Evolutionary conservation across 2,888 invertebrate genomes (phyloP).

Genomic region (Antheraea assamensis): DNA sequence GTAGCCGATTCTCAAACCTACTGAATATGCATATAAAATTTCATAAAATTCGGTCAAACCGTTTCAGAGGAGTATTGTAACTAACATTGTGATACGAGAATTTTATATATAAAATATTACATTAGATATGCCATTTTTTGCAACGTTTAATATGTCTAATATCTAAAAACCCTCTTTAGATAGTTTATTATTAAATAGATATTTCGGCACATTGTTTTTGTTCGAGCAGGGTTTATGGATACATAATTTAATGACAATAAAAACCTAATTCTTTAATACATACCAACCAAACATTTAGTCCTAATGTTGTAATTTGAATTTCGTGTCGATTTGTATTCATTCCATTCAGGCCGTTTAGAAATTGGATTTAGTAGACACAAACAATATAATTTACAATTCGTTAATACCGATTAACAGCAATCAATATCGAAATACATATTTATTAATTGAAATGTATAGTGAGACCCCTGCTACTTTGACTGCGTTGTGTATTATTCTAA

Average conservation of each 20-base stretch:
- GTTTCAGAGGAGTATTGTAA: too few relatives aligned
- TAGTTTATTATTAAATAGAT: not conserved
- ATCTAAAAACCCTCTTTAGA: not conserved
- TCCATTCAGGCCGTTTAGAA: not conserved
- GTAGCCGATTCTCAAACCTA: too few relatives aligned
- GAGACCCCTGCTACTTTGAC: too few relatives aligned
- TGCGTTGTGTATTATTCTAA: too few relatives aligned
- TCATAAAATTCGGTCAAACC: too few relatives aligned
- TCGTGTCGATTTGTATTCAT: conserved; percentile 1
- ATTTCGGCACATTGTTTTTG: not conserved
- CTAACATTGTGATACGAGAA: too few relatives aligned
- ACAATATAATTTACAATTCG: not conserved
- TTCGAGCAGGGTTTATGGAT: not conserved
- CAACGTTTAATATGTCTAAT: not conserved
- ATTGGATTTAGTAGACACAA: not conserved
- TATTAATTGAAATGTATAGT: not conserved
- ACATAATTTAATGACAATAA: conserved; percentile 6
- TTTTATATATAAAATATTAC: too few relatives aligned
- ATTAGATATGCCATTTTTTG: too few relatives aligned
- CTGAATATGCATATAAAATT: too few relatives aligned
- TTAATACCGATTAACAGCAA: not conserved
- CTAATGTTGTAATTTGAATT: conserved; percentile 10
- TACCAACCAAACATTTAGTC: conserved; percentile 10
- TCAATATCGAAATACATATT: not conserved
- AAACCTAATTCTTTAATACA: conserved; percentile 3